phyloP scores from a whole-genome alignment of 1,140 invertebrate species.

The Heliconius eleuchia region DNA sequence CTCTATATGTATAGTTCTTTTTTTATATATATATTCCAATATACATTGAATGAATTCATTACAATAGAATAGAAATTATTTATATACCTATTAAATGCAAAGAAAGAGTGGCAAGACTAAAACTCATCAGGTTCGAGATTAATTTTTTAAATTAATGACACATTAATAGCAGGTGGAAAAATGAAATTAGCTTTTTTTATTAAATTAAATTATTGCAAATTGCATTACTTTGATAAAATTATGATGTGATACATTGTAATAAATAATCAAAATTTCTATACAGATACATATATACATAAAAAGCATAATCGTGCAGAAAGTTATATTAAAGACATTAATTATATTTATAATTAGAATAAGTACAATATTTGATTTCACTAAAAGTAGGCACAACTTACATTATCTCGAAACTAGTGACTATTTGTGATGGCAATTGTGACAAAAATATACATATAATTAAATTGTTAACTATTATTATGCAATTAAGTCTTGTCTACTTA shows the following conservation, averaged over 20 bases:
- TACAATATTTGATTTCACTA: slow-evolving; percentile 38
- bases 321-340: slow-evolving; percentile 27
- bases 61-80: slow-evolving; percentile 22
- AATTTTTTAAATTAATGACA: background rate
- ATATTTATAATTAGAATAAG: slow-evolving; percentile 20
- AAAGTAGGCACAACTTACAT: slow-evolving; percentile 51
- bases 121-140: background rate
- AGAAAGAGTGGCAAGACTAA: slow-evolving; percentile 58
- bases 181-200: background rate
- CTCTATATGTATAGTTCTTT: background rate
- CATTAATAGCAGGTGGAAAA: background rate
- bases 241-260: background rate
- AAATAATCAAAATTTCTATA: background rate
- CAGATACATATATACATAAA: slow-evolving; percentile 12
- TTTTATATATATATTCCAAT: background rate
- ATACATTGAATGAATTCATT: slow-evolving; percentile 13
- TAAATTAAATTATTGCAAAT: too few species aligned
- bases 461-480: slow-evolving; percentile 4
- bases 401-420: slow-evolving; percentile 67
- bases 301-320: slow-evolving; percentile 25
- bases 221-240: background rate
- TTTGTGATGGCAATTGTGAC: slow-evolving; percentile 62
- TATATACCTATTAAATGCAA: slow-evolving; percentile 39
- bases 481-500: slow-evolving; percentile 3
- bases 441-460: slow-evolving; percentile 18